A percentile compares a stretch with the other conserved stretches of the same genome.
Conservation (phyloP, 2,113 vertebrate genomes). For the Oceanites oceanicus region DNA sequence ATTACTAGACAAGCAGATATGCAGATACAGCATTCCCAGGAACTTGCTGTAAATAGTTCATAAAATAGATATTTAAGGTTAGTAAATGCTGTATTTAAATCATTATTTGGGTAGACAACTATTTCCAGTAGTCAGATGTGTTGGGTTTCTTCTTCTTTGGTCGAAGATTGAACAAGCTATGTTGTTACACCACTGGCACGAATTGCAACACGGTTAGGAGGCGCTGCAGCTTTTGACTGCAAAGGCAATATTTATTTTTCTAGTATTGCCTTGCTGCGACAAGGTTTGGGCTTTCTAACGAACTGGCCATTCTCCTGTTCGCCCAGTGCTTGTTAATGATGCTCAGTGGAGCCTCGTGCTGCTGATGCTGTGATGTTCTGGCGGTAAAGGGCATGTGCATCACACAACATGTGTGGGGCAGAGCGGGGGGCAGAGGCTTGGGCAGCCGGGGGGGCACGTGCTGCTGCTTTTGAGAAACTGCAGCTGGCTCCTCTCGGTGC, state of each 20-base stretch:
- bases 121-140: background rate
- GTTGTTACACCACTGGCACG: background rate
- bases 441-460: background rate
- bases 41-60: background rate
- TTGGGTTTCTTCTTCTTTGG: background rate
- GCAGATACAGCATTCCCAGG: background rate
- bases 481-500: background rate
- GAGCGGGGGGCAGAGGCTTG: background rate
- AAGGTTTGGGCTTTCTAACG: background rate
- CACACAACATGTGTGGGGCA: accelerated
- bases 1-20: background rate
- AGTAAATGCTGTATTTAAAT: background rate
- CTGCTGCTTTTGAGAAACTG: background rate
- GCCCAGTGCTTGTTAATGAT: accelerated
- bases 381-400: background rate
- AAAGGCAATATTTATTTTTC: background rate
- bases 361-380: background rate
- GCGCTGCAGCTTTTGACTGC: background rate
- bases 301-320: background rate
- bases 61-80: background rate
- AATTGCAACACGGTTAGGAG: background rate
- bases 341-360: background rate
- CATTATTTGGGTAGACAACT: background rate
- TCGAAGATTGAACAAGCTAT: background rate
- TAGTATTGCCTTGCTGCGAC: no score